These are phyloP conservation scores for Chaetodon trifascialis DNA, from an alignment of 2,113 vertebrate genomes.

Conservation along the genomic window DNA sequence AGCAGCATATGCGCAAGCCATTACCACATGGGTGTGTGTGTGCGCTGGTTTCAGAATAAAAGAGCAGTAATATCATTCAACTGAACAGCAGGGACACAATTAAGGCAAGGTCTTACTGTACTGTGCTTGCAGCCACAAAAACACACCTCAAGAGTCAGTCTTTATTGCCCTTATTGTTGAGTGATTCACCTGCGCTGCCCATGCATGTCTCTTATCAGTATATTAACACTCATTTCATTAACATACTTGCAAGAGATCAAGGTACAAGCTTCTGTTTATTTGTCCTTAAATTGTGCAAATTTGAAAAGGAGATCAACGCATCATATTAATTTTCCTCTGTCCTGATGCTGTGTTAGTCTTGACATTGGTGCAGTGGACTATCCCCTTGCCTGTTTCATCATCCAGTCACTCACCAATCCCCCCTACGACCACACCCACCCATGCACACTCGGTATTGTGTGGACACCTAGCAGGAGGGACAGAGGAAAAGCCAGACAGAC, in stretches of 20 bases:
- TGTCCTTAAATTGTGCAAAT: constrained; percentile 1
- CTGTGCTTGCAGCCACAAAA: not conserved
- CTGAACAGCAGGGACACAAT: constrained; percentile 16
- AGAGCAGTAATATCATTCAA: not conserved
- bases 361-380: not conserved
- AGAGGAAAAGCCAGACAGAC: constrained; percentile 1
- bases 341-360: not conserved
- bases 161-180: not conserved
- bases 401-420: not conserved
- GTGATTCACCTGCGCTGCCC: not conserved
- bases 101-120: no score
- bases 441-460: not conserved
- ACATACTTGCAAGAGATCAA: not conserved
- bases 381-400: constrained; percentile 10
- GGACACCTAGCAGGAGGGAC: not conserved
- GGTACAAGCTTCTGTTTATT: constrained; percentile 3
- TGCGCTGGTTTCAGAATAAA: not conserved
- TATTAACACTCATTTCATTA: not conserved
- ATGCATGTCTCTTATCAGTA: not conserved
- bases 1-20: constrained; percentile 64
- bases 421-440: constrained; percentile 49
- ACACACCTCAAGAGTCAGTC: not conserved
- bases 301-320: not conserved
- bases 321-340: not conserved
- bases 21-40: constrained; percentile 24